Conservation (phyloP, 2,888 invertebrate genomes). For the Amorpha juglandis region DNA sequence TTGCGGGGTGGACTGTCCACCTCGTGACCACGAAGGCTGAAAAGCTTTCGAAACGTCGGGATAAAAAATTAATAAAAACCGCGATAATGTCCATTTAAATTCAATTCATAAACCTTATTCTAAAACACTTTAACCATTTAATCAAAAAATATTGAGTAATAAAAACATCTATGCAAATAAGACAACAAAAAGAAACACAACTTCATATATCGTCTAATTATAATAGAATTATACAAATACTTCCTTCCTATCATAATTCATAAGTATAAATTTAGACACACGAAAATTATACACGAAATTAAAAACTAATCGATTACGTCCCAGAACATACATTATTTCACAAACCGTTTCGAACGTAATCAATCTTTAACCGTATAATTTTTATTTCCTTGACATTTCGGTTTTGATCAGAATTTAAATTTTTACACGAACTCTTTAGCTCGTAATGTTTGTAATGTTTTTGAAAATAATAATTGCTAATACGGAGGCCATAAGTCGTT, state of each 20-base stretch:
- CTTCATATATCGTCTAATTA: conserved; percentile 1
- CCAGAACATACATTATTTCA: conserved; percentile 27
- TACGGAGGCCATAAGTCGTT: not conserved
- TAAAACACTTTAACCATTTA: not conserved
- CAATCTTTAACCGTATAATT: conserved; percentile 31
- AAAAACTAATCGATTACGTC: conserved; percentile 19
- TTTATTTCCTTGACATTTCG: conserved; percentile 60
- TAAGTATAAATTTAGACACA: conserved; percentile 11
- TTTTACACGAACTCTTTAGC: conserved; percentile 25
- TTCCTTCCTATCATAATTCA: conserved; percentile 21
- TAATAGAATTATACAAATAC: not conserved
- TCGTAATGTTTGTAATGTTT: conserved; percentile 26
- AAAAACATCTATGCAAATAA: not conserved
- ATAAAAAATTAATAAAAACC: too few relatives aligned
- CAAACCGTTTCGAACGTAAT: conserved; percentile 29
- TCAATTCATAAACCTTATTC: too few relatives aligned
- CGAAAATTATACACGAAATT: conserved; percentile 21
- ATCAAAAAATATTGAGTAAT: not conserved
- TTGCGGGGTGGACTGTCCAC: too few relatives aligned
- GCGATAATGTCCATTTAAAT: too few relatives aligned
- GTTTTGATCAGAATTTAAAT: conserved; percentile 34
- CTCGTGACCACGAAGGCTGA: too few relatives aligned
- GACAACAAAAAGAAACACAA: not conserved
- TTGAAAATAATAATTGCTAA: conserved; percentile 12
- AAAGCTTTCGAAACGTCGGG: too few relatives aligned